A percentile compares a stretch with the other conserved stretches of the same genome.
Evolutionary conservation across 2,113 vertebrate genomes (phyloP).

Genomic region (Pogona vitticeps): DNA sequence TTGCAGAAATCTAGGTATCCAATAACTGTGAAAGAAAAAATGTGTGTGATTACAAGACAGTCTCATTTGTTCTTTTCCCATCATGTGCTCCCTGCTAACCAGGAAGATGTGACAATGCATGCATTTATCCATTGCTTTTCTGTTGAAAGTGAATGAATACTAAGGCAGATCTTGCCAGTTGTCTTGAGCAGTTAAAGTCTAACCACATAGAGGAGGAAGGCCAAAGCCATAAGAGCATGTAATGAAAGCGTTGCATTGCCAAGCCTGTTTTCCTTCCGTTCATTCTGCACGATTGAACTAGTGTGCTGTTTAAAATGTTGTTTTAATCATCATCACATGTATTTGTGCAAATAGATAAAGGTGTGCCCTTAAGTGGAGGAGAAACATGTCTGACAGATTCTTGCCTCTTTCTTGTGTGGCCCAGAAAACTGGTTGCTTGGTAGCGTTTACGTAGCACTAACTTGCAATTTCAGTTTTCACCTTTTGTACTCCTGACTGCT

Average conservation of each 20-base stretch:
- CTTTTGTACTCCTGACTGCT: background rate
- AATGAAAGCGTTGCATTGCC: background rate
- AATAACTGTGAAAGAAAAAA: background rate
- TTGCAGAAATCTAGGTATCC: background rate
- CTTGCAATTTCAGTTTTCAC: background rate
- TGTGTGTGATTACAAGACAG: background rate
- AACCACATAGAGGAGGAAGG: background rate
- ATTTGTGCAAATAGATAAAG: background rate
- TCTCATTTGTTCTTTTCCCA: background rate
- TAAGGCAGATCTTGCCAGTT: background rate
- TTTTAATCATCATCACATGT: background rate
- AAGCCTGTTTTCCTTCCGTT: background rate
- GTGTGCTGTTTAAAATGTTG: background rate
- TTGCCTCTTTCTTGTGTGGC: background rate
- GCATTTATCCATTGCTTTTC: background rate
- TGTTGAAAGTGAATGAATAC: background rate
- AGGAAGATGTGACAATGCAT: background rate
- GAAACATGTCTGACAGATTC: background rate
- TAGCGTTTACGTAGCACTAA: background rate
- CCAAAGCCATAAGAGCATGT: background rate
- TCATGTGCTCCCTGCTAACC: background rate
- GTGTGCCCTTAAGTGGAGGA: background rate
- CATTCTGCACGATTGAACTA: background rate
- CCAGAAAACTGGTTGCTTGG: background rate
- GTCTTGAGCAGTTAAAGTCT: conserved; percentile 5